Percentiles rank a stretch among this genome's conserved stretches.
phyloP scores from a whole-genome alignment of 2,113 vertebrate genomes.

The Scopus umbretta region DNA sequence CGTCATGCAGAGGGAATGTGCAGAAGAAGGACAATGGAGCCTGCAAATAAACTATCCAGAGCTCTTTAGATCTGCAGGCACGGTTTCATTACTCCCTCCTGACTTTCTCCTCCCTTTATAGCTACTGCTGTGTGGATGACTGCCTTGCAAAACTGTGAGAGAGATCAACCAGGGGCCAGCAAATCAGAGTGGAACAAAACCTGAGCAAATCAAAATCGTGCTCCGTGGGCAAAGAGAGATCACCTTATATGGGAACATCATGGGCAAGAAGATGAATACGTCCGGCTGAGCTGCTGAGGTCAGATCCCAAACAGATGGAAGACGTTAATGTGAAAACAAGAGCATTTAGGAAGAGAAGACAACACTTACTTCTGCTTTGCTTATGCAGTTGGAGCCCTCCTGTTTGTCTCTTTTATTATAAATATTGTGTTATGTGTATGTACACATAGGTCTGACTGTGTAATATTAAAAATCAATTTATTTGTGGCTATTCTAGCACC shows the following conservation, averaged over 20 bases:
- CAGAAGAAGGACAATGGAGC: not conserved
- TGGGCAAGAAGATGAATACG: not conserved
- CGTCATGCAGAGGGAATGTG: not conserved
- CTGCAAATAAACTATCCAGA: not conserved
- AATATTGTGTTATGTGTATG: not conserved
- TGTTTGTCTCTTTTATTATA: not conserved
- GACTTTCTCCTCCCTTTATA: not conserved
- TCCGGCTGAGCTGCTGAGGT: not conserved
- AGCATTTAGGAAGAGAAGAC: not conserved
- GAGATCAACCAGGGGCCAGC: not conserved
- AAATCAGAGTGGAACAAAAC: constrained; percentile 33
- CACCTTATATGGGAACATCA: constrained; percentile 60
- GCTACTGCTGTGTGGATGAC: not conserved
- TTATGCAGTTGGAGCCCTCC: not conserved
- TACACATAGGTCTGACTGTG: not conserved
- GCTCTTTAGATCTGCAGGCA: not conserved
- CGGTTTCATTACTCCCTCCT: not conserved
- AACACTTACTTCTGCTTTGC: not conserved
- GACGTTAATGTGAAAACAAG: not conserved
- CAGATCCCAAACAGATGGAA: constrained; percentile 33
- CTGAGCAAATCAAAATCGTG: constrained; percentile 32
- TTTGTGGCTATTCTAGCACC: not conserved
- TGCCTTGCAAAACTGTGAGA: not conserved
- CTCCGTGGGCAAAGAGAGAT: not conserved
- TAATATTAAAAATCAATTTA: not conserved